These are phyloP conservation scores for Elephantulus edwardii DNA, from an alignment of 2,113 vertebrate species.

Conservation along the genomic window DNA sequence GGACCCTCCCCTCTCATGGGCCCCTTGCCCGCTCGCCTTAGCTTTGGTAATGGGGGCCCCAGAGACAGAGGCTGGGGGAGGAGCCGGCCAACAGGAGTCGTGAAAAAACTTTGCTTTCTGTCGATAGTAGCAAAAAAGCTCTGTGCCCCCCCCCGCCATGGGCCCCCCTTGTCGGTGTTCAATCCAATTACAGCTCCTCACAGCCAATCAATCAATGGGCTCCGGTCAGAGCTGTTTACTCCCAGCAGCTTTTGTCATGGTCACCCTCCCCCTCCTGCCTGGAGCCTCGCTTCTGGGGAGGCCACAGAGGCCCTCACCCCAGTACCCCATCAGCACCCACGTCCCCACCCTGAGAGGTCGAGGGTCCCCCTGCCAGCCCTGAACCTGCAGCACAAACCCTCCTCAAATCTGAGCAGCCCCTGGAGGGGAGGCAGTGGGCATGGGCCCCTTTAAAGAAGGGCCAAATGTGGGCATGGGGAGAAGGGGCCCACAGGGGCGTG, in stretches of 20 bases:
- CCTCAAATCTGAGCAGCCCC: neutral
- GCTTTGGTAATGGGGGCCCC: neutral
- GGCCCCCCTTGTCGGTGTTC: slow-evolving; percentile 83
- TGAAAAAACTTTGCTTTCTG: slow-evolving; percentile 80
- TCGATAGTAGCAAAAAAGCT: slow-evolving; percentile 85
- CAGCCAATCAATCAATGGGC: slow-evolving; percentile 89
- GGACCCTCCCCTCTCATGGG: fast-evolving
- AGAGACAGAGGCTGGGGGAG: neutral
- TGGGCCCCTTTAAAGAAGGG: neutral
- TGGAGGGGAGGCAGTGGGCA: neutral
- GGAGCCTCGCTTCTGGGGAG: neutral
- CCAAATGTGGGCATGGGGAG: neutral
- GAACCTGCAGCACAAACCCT: neutral
- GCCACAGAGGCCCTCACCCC: fast-evolving
- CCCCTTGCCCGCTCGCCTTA: neutral
- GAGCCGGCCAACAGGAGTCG: fast-evolving
- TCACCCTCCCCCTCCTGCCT: slow-evolving; percentile 69
- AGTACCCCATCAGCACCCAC: neutral
- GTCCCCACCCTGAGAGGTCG: neutral
- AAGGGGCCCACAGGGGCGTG: neutral
- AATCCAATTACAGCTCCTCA: slow-evolving; percentile 93
- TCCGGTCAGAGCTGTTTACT: slow-evolving; percentile 90
- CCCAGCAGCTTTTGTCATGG: slow-evolving; percentile 79
- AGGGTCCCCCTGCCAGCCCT: neutral
- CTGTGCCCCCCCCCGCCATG: slow-evolving; percentile 75